Percentiles rank a stretch among this genome's conserved stretches.
Conservation (phyloP, 2,797 vertebrate species). For the Paguma larvata region DNA sequence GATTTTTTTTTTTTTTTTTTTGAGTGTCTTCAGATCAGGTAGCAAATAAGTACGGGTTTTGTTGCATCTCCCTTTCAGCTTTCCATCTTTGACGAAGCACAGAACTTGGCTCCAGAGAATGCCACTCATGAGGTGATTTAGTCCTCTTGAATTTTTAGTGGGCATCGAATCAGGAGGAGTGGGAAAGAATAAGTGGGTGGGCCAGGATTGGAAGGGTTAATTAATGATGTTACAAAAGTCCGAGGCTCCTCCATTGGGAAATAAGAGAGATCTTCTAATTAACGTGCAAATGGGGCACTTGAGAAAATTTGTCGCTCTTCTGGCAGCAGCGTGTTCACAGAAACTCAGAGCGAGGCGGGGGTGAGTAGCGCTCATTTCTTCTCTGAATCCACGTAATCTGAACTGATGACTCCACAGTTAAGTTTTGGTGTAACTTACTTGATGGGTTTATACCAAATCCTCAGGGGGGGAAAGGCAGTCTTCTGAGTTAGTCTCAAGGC, state of each 20-base stretch:
- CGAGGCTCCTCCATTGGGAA: not conserved
- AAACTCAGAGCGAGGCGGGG: not conserved
- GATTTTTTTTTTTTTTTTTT: constrained; percentile 61
- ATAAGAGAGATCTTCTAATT: not conserved
- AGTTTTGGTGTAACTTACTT: not conserved
- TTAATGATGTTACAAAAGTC: constrained; percentile 75
- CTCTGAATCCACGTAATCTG: not conserved
- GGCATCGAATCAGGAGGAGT: constrained; percentile 79
- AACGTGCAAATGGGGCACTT: not conserved
- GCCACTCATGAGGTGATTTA: constrained; percentile 78
- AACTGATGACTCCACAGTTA: not conserved
- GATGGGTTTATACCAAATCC: not conserved
- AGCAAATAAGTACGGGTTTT: not conserved
- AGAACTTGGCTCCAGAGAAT: constrained; percentile 78
- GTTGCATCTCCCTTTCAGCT: not conserved
- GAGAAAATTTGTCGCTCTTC: not conserved
- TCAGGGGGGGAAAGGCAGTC: not conserved
- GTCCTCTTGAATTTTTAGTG: constrained; percentile 80
- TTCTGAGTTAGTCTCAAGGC: not conserved
- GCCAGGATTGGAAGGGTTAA: constrained; percentile 79
- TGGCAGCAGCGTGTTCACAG: rapidly evolving
- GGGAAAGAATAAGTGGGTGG: constrained; percentile 78
- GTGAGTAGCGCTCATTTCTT: not conserved
- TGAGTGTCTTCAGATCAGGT: not conserved
- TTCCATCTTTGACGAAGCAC: constrained; percentile 33